Base-by-base conservation (phyloP, 2,888 invertebrate species). In the Coelinius sp. region DNA sequence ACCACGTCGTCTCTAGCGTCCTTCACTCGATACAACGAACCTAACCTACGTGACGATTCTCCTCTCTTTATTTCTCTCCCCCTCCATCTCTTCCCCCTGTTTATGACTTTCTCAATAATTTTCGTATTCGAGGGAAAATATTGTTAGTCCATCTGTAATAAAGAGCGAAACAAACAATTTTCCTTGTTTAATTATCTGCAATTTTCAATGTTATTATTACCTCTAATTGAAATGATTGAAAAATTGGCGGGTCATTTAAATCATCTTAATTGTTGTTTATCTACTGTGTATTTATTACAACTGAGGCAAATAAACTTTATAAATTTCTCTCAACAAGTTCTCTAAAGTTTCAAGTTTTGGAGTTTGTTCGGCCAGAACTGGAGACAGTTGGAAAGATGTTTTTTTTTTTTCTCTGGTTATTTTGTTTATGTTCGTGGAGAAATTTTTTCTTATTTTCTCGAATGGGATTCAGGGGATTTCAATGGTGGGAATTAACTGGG, bases 1-100 rank as follows among this genome's bases (percentile, higher is more conserved):
- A 52, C 63, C 49, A 69, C 31, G 22, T 41, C 49, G 52, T 67
- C 14, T 63, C 63, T 69, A n/a, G 49, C 52, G 65, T 63, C 62
- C 41, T 69, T 69, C 63, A 49, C 63, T 31, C 38, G 10, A 53
- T 67, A 35, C 38, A 38, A 35, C 69, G 41, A 44, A 44, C 49
- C 38, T 69, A 56, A 56, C 62, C 49, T 35, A 65, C 65, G 27
- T 46, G 46, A 65, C 25, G 46, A 14, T 27, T 17, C 59, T 59
- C 35, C 59, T 31, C 59, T 31, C 59, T 59, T 59, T 59, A 31
- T 14, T 49, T 49, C 41, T 25, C 25, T 14, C 53, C 25, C n/a
- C 35, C 53, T 20, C 12, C 24, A 20, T 49, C 31, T 49, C 35
- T 8, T 31, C 14, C 24, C 41, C 56, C 41, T 67, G 14, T 56